These are phyloP conservation scores for Bombus huntii DNA, from an alignment of 1,140 invertebrate genomes.

Conservation along the genomic window DNA sequence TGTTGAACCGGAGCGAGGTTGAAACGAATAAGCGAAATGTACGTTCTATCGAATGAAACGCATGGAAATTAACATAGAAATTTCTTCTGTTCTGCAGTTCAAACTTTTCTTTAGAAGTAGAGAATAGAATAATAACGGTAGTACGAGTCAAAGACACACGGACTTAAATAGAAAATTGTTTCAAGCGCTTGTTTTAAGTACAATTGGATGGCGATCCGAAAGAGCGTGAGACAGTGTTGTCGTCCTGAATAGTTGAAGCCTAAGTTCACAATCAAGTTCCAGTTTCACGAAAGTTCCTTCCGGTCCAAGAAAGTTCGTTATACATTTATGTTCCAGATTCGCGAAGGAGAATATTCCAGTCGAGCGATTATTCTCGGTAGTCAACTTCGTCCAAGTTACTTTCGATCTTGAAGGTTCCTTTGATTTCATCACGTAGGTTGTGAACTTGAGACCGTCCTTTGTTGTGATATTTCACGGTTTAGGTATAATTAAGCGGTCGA, in stretches of 20 bases:
- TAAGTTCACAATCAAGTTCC: not conserved
- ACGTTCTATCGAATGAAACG: not conserved
- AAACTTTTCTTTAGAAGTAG: not conserved
- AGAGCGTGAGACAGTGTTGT: not conserved
- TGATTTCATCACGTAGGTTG: not conserved
- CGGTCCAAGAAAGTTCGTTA: not conserved
- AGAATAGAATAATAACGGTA: not conserved
- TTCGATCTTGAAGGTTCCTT: conserved; percentile 11
- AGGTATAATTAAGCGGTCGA: conserved; percentile 35
- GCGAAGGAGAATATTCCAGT: conserved; percentile 5
- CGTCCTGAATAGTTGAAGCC: not conserved
- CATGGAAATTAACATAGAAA: not conserved
- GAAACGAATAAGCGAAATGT: not conserved
- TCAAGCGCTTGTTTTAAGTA: not conserved
- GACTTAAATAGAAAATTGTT: not conserved
- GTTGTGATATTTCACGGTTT: conserved; percentile 19
- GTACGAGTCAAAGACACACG: not conserved
- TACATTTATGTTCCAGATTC: conserved; percentile 16
- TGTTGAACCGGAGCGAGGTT: not conserved
- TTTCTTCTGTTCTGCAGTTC: not conserved
- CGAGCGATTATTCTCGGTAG: conserved; percentile 21
- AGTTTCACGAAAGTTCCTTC: not conserved
- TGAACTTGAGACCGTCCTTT: conserved; percentile 37
- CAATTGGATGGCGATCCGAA: not conserved
- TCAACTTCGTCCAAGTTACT: conserved; percentile 25